A percentile compares a stretch with the other conserved stretches of the same genome.
These are phyloP conservation scores for Epinotia ramella DNA, from an alignment of 2,888 invertebrate species.

Conservation along the genomic window DNA sequence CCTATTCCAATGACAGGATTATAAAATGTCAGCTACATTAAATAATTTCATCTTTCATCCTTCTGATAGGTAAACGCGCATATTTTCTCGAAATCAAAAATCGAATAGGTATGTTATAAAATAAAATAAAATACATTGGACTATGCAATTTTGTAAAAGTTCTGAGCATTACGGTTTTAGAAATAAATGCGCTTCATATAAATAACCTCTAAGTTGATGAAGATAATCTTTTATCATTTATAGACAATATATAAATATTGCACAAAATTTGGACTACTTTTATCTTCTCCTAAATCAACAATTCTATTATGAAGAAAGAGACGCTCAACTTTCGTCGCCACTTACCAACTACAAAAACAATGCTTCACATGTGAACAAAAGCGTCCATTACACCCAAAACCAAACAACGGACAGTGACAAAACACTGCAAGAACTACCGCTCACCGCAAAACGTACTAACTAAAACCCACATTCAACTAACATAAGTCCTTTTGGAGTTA, in stretches of 20 bases:
- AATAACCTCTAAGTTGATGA: too few relatives aligned
- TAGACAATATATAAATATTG: too few relatives aligned
- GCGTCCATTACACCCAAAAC: conserved; percentile 36
- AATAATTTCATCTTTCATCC: too few relatives aligned
- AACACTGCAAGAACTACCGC: conserved; percentile 55
- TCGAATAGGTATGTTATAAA: too few relatives aligned
- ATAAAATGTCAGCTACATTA: too few relatives aligned
- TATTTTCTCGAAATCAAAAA: neutral
- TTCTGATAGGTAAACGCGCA: too few relatives aligned
- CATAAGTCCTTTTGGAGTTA: conserved; percentile 1
- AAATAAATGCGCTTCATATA: too few relatives aligned
- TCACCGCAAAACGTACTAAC: conserved; percentile 6
- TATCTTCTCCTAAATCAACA: neutral
- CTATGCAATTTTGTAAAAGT: neutral
- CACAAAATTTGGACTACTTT: too few relatives aligned
- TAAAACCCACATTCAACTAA: neutral
- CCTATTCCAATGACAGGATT: too few relatives aligned
- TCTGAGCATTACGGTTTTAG: neutral
- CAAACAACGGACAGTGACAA: conserved; percentile 57
- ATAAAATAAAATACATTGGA: too few relatives aligned
- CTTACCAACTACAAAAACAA: conserved; percentile 9
- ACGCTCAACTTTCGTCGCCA: neutral
- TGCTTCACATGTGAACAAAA: conserved; percentile 10
- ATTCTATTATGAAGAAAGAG: neutral
- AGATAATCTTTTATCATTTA: too few relatives aligned